Base-by-base conservation (phyloP, 1,140 invertebrate species). In the Melipona quadrifasciata region DNA sequence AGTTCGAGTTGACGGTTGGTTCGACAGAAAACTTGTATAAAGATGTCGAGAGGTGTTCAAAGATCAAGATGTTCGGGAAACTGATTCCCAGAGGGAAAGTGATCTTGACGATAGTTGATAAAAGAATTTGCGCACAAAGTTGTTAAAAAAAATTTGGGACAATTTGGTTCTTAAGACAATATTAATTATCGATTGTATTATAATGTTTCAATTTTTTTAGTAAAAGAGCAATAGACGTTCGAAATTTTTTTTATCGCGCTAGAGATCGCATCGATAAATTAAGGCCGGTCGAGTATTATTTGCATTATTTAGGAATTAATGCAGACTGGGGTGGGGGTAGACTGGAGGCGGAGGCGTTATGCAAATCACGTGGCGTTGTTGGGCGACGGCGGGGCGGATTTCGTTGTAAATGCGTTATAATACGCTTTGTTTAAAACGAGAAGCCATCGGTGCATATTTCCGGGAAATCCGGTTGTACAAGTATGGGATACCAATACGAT, bases 381-480 rank as follows among this genome's bases (percentile, higher is more conserved):
- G 24, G 57, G 8, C 39, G 39, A 8, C 39, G 39, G 6, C 39
- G 6, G 21, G 21, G n/a, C 67, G 82, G 71, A 65, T 84, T 84
- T 79, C 65, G 78, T 84, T 79, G 75, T 84, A 84, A 79, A 79
- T 77, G 65, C 47, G 55, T 79, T 53, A 84, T 78, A 84, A 84
- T 84, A 67, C 82, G 55, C 39, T 71, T 79, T 71, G 67, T 84
- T 84, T 79, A 39, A 84, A 84, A 84, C 67, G 76, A 53, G 76
- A 72, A 64, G 27, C 82, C 39, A 71, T 71, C 39, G 51, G 47
- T 57, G 67, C 65, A 79, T 83, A 83, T 83, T 83, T 83, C 76
- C 55, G 11, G 27, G 21, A 58, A 79, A 84, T 84, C 82, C 67
- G 31, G 82, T 53, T 58, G 65, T 79, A 55, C 31, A 84, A 34